These are phyloP conservation scores for Cephalopholis sonnerati DNA, from an alignment of 2,113 vertebrate species.

Conservation along the genomic window DNA sequence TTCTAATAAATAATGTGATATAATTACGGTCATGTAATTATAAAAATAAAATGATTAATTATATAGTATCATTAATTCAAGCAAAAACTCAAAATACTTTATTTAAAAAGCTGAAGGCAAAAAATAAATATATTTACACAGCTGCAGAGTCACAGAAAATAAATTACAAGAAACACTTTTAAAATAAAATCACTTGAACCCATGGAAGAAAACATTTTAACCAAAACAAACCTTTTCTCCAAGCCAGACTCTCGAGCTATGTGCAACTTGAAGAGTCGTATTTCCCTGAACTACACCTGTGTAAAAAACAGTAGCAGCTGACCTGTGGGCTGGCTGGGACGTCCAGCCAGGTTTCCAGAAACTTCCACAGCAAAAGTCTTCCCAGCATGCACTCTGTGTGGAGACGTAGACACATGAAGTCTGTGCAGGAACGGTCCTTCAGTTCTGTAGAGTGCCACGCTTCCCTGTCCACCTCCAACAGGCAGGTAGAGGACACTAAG, in stretches of 20 bases:
- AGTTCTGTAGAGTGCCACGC: constrained; percentile 61
- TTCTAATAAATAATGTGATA: background rate
- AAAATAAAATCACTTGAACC: too few relatives aligned
- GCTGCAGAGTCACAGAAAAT: background rate
- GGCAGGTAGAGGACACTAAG: constrained; percentile 32
- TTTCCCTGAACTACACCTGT: constrained; percentile 14
- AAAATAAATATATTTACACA: background rate
- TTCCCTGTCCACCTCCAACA: constrained; percentile 46
- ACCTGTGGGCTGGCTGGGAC: constrained; percentile 67
- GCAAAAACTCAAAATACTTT: background rate
- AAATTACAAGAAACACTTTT: too few relatives aligned
- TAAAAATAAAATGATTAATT: background rate
- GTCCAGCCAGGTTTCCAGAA: constrained; percentile 69
- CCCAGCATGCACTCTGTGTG: constrained; percentile 56
- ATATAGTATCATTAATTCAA: background rate
- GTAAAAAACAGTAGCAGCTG: constrained; percentile 34
- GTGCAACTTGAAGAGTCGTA: background rate
- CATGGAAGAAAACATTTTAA: background rate
- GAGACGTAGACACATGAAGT: constrained; percentile 34
- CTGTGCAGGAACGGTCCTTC: constrained; percentile 67
- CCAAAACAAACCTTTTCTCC: background rate
- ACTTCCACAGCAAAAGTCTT: constrained; percentile 62
- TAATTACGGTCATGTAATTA: background rate
- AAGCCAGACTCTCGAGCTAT: background rate
- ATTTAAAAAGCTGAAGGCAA: background rate